Evolutionary conservation across 2,888 invertebrate species (phyloP).

Genomic region (Scaptomyza polygonia): DNA sequence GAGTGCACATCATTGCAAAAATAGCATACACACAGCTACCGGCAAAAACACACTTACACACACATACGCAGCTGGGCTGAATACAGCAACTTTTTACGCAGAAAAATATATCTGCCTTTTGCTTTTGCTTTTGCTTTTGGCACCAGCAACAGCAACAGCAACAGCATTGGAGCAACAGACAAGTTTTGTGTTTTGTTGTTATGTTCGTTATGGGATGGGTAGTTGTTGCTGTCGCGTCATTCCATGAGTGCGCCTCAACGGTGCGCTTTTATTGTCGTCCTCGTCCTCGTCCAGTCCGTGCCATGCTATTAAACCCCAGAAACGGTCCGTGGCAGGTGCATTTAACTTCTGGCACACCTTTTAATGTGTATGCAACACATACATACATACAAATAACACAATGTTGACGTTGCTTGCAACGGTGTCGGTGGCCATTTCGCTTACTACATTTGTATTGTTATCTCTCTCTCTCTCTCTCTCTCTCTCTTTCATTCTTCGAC

Average conservation of each 20-base stretch:
- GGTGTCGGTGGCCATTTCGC: conserved; percentile 58
- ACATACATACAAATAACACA: conserved; percentile 57
- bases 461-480: background rate
- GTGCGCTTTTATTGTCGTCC: conserved; percentile 55
- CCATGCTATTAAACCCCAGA: conserved; percentile 49
- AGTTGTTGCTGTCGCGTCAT: conserved; percentile 28
- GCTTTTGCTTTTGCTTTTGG: conserved; percentile 35
- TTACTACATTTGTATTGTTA: conserved; percentile 61
- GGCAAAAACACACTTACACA: conserved; percentile 1
- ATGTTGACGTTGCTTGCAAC: conserved; percentile 44
- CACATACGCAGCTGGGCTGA: conserved; percentile 3
- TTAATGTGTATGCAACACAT: conserved; percentile 44
- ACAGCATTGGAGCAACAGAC: conserved; percentile 43
- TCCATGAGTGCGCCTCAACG: conserved; percentile 40
- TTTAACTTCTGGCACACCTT: conserved; percentile 74
- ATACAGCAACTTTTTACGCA: conserved; percentile 62
- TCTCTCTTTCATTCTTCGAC: background rate
- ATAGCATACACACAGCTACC: background rate
- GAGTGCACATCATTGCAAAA: conserved; percentile 14
- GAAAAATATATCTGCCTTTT: conserved; percentile 46
- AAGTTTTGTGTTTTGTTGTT: conserved; percentile 30
- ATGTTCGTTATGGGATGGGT: background rate
- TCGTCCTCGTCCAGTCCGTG: conserved; percentile 31
- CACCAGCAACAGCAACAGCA: conserved; percentile 62
- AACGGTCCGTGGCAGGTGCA: conserved; percentile 69